phyloP scores from a whole-genome alignment of 2,113 vertebrate species.

The Alligator sinensis region DNA sequence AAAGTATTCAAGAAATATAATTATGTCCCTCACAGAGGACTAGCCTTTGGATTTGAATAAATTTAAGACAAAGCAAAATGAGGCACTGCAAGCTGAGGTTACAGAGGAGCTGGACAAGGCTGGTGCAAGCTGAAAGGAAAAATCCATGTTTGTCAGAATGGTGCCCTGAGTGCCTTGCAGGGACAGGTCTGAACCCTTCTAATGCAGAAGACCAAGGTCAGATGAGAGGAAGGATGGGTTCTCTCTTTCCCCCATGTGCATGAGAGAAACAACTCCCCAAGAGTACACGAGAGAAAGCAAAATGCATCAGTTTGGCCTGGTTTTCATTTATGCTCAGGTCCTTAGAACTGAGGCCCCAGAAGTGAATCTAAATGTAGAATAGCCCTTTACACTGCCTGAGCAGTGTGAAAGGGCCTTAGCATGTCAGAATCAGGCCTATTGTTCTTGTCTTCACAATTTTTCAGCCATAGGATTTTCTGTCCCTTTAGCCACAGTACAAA shows the following conservation, averaged over 20 bases:
- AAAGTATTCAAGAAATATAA: conserved; percentile 13
- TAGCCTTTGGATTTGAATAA: conserved; percentile 19
- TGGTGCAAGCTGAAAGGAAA: not conserved
- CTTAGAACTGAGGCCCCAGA: not conserved
- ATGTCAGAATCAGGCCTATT: not conserved
- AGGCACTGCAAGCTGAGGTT: not conserved
- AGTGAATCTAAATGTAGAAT: not conserved
- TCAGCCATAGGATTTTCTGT: not conserved
- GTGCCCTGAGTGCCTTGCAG: not conserved
- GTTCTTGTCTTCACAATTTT: not conserved
- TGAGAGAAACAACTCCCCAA: not conserved
- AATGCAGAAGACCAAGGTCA: not conserved
- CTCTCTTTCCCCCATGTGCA: not conserved
- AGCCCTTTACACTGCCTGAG: not conserved
- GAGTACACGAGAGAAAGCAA: not conserved
- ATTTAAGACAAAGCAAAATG: conserved; percentile 14
- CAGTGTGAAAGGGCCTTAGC: fast-evolving
- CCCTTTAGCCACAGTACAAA: not conserved
- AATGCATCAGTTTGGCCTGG: not conserved
- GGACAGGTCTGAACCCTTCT: not conserved
- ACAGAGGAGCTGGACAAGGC: not conserved
- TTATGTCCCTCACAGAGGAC: not conserved
- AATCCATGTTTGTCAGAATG: not conserved
- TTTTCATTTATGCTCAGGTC: not conserved
- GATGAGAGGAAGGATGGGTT: fast-evolving